Percentiles rank a stretch among this genome's conserved stretches.
Evolutionary conservation across 2,888 invertebrate species (phyloP).

Genomic region (Ceraclea dissimilis): DNA sequence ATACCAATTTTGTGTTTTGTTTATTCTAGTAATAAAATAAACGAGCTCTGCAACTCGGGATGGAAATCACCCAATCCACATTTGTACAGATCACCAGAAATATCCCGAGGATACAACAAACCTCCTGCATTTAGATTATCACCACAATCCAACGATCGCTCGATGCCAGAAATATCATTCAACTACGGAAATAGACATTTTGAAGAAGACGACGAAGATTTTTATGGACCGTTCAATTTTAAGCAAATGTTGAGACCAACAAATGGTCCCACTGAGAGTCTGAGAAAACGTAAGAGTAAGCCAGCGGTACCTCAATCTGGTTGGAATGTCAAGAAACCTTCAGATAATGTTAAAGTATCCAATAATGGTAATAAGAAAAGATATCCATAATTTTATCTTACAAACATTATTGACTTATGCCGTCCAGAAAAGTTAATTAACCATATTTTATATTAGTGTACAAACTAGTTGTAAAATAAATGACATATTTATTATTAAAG

Average conservation of each 20-base stretch:
- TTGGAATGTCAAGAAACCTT: conserved; percentile 21
- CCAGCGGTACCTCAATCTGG: conserved; percentile 12
- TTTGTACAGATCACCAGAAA: conserved; percentile 33
- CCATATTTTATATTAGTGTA: background rate
- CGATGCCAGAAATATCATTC: conserved; percentile 22
- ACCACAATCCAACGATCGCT: conserved; percentile 19
- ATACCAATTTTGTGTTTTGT: too few relatives aligned
- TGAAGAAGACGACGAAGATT: conserved; percentile 48
- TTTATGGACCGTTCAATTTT: conserved; percentile 61
- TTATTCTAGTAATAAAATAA: conserved; percentile 44
- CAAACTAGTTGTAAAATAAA: background rate
- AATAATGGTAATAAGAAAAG: conserved; percentile 16
- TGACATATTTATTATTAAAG: background rate
- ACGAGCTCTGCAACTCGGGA: conserved; percentile 41
- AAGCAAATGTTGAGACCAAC: conserved; percentile 58
- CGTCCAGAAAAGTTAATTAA: background rate
- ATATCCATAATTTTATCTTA: conserved; percentile 10
- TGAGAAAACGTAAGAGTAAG: conserved; percentile 52
- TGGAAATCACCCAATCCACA: conserved; percentile 36
- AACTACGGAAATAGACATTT: conserved; percentile 24
- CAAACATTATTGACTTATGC: too few relatives aligned
- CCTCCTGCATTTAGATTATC: conserved; percentile 15
- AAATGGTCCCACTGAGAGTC: conserved; percentile 59
- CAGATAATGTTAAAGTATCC: conserved; percentile 14
- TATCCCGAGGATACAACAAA: conserved; percentile 8